phyloP scores from a whole-genome alignment of 1,140 invertebrate genomes.

The Coptotermes formosanus region DNA sequence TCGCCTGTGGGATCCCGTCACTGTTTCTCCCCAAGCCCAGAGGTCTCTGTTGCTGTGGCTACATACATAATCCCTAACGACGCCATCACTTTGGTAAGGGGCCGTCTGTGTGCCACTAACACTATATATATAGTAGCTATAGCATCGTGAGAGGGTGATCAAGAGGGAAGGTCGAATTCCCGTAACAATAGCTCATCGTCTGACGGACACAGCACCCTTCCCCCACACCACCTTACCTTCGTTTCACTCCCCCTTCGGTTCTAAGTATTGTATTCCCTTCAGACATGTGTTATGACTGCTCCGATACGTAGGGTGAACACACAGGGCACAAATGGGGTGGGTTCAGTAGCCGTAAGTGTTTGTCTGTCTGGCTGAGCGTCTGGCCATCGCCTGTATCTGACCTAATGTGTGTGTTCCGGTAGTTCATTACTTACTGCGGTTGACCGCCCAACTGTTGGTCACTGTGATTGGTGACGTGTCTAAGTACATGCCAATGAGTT shows the following conservation, averaged over 20 bases:
- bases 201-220: not conserved
- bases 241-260: not conserved
- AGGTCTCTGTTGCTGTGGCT: slow-evolving; percentile 6
- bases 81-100: not conserved
- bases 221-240: not conserved
- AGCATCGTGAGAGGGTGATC: not conserved
- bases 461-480: not conserved
- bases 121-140: not conserved
- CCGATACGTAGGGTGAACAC: not conserved
- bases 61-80: not conserved
- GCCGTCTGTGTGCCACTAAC: not conserved
- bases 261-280: slow-evolving; percentile 7
- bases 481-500: not conserved
- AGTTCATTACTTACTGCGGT: not conserved
- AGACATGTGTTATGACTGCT: slow-evolving; percentile 16
- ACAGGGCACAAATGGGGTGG: not conserved
- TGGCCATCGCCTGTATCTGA: not conserved
- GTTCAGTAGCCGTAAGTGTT: not conserved
- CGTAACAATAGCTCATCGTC: slow-evolving; percentile 5
- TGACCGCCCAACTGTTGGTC: not conserved
- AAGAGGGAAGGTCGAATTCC: not conserved
- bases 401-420: not conserved
- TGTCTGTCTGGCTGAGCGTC: not conserved
- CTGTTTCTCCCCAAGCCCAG: not conserved
- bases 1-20: not conserved